phyloP scores from a whole-genome alignment of 2,888 invertebrate species.

The Morpho helenor region DNA sequence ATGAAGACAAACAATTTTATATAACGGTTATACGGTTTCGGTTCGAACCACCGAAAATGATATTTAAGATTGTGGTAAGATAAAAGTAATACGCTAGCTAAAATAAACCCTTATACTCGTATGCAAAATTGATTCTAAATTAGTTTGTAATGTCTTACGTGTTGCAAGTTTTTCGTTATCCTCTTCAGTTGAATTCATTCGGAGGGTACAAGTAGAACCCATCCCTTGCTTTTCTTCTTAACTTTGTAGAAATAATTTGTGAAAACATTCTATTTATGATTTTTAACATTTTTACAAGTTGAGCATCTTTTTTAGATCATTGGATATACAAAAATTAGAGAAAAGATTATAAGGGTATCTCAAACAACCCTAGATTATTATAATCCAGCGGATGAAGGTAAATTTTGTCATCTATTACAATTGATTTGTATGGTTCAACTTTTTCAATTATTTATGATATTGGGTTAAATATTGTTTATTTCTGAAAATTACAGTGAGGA shows the following conservation, averaged over 20 bases:
- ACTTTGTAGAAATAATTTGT: too few relatives aligned
- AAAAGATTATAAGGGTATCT: slow-evolving; percentile 14
- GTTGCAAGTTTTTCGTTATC: too few relatives aligned
- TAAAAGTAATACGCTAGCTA: neutral
- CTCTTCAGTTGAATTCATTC: too few relatives aligned
- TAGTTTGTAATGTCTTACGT: too few relatives aligned
- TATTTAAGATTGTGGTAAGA: slow-evolving; percentile 43
- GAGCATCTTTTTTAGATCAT: slow-evolving; percentile 8
- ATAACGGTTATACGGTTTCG: too few relatives aligned
- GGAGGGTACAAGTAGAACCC: too few relatives aligned
- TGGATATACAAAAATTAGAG: slow-evolving; percentile 11
- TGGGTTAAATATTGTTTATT: too few relatives aligned
- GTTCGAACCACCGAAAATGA: slow-evolving; percentile 36
- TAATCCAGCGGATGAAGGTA: neutral
- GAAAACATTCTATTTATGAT: too few relatives aligned
- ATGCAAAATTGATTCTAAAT: neutral
- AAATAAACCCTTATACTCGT: neutral
- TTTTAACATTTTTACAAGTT: neutral
- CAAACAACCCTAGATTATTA: slow-evolving; percentile 13
- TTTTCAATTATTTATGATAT: neutral
- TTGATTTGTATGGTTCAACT: neutral
- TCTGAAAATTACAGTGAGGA: slow-evolving; percentile 21
- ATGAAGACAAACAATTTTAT: slow-evolving; percentile 39
- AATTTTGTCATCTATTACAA: neutral
- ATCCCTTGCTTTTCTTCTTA: too few relatives aligned